Percentiles rank a stretch among this genome's conserved stretches.
phyloP scores from a whole-genome alignment of 1,140 invertebrate species.

The Pseudomyrmex dendroicus region DNA sequence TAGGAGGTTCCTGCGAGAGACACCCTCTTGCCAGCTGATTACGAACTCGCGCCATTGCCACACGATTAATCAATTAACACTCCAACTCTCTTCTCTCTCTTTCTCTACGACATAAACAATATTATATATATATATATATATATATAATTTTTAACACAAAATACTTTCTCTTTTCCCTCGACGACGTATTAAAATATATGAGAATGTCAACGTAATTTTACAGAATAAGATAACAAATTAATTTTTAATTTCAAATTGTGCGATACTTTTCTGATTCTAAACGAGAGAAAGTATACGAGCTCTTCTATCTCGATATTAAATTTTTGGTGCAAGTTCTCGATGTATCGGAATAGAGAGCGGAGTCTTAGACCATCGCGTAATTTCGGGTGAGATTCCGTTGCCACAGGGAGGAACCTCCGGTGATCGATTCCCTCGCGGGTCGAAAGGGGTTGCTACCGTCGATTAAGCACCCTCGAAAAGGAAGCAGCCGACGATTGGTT shows the following conservation, averaged over 20 bases:
- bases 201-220: not conserved
- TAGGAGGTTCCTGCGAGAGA: constrained; percentile 78
- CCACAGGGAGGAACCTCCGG: constrained; percentile 38
- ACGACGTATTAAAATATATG: not conserved
- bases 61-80: constrained; percentile 51
- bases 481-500: constrained; percentile 75
- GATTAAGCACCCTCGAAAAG: constrained; percentile 73
- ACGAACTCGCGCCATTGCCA: constrained; percentile 56
- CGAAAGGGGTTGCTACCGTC: constrained; percentile 68
- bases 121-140: too few relatives aligned
- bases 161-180: not conserved
- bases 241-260: not conserved
- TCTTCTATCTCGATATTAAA: not conserved
- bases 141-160: not conserved
- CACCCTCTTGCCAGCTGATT: constrained; percentile 80
- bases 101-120: not conserved
- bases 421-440: constrained; percentile 66
- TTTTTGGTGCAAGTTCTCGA: constrained; percentile 6
- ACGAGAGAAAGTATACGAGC: not conserved
- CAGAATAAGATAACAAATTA: not conserved
- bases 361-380: constrained; percentile 16
- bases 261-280: not conserved
- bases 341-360: constrained; percentile 14
- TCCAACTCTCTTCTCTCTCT: not conserved
- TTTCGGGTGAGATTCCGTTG: constrained; percentile 28